Evolutionary conservation across 2,888 invertebrate genomes (phyloP).

Genomic region (Aphidoletes aphidimyza): DNA sequence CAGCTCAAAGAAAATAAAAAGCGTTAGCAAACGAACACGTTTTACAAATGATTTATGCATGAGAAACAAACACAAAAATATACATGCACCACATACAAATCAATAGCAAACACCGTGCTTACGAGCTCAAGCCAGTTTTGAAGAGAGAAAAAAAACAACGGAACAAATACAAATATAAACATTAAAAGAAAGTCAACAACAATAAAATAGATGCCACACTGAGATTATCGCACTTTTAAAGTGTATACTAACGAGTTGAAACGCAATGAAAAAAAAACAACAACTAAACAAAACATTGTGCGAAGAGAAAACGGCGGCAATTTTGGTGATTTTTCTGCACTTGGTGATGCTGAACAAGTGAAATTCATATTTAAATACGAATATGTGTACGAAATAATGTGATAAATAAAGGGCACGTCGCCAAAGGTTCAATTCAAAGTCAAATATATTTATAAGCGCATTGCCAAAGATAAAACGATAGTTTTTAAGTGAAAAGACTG

Average conservation of each 20-base stretch:
- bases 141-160: background rate
- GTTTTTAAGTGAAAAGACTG: constrained; percentile 17
- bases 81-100: background rate
- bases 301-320: background rate
- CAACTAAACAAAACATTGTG: background rate
- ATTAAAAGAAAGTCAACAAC: constrained; percentile 35
- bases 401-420: constrained; percentile 20
- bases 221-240: background rate
- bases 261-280: background rate
- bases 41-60: constrained; percentile 2
- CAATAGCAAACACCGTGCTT: background rate
- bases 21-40: background rate
- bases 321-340: background rate
- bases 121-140: background rate
- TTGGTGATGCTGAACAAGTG: background rate
- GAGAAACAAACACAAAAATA: background rate
- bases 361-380: no score
- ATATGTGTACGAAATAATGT: constrained; percentile 5
- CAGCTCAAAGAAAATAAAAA: background rate
- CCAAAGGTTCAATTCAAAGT: constrained; percentile 51
- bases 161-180: background rate
- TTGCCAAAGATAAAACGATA: constrained; percentile 35
- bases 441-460: constrained; percentile 25
- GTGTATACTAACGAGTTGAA: no score
- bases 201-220: constrained; percentile 24